Conservation (phyloP, 1,140 invertebrate genomes). For the Caenorhabditis briggsae region DNA sequence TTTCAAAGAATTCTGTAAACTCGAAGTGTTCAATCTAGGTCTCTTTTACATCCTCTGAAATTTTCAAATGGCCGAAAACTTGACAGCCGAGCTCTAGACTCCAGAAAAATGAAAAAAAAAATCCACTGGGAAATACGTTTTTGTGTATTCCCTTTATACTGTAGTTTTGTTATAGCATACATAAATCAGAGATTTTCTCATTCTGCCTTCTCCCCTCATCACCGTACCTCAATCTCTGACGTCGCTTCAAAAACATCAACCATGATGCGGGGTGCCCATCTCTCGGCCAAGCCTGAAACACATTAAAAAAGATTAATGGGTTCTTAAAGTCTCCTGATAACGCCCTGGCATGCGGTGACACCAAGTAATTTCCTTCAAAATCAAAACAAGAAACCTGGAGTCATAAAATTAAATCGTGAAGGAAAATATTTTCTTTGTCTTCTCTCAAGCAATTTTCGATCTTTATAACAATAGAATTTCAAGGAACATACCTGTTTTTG, state of each 20-base stretch:
- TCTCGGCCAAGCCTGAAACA: constrained; percentile 44
- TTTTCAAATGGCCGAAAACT: too few species aligned
- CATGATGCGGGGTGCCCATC: constrained; percentile 38
- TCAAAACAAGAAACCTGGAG: neutral
- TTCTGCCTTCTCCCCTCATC: neutral
- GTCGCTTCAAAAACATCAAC: constrained; percentile 33
- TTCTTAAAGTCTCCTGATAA: neutral
- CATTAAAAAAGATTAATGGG: constrained; percentile 34
- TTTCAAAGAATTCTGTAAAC: too few species aligned
- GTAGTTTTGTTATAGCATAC: too few species aligned
- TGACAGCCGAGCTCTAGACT: too few species aligned
- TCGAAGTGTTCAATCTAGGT: too few species aligned
- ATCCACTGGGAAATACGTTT: too few species aligned
- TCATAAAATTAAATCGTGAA: neutral
- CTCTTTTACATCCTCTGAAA: too few species aligned
- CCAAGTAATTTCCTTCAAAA: neutral
- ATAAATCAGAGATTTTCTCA: too few species aligned
- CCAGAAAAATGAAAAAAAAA: too few species aligned
- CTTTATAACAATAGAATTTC: neutral
- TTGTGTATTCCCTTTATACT: too few species aligned
- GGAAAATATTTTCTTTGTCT: neutral
- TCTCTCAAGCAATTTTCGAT: neutral
- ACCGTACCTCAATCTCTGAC: constrained; percentile 23
- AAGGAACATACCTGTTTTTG: constrained; percentile 13
- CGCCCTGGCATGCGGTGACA: neutral